Evolutionary conservation across 2,797 vertebrate genomes (phyloP), one percentile per base, ranked within the genome.

Genomic region (Mionectes olivaceus): DNA sequence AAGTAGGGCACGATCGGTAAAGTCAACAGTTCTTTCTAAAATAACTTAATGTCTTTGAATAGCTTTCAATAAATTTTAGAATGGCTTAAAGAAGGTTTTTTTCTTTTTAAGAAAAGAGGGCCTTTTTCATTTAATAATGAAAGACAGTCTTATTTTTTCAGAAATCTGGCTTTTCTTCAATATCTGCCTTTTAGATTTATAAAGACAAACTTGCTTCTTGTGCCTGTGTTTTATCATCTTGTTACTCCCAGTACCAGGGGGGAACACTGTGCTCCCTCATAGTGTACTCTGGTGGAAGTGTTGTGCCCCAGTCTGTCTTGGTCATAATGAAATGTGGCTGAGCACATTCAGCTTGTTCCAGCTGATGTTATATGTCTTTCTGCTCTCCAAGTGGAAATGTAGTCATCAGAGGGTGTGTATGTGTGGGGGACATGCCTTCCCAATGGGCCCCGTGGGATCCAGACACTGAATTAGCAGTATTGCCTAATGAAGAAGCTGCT

Each of bases 1-100:
- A 94, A 90, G 67, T 55, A 94, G 47, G 65, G 44, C 63, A 69
- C 33, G 32, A 84, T 68, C 61, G 59, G 74, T 44, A 94, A 94
- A 86, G 83, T 83, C 76, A 95, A 90, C 80, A 93, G 70, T 59
- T 90, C 55, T 73, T 86, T 94, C 73, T n/a, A 83, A 93, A 96
- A 90, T 67, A 91, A 74, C 39, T 60, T 60, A 22, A 83, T 90
- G 71, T 68, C 73, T 93, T 94, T 87, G 91, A 93, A 94, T 75
- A 94, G 44, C 35, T 86, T 77, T 83, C 63, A 86, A 61, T 69
- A 35, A 69, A 59, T 73, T 95, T 84, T 52, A 94, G 77, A 88
- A 95, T 57, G 59, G 55, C 22, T 83, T 63, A 59, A 89, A 82
- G 25, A 74, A 22, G 3, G 0, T 10, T 64, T 61, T 74, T 89